Conservation (phyloP, 1,140 invertebrate species). For the Apis laboriosa region DNA sequence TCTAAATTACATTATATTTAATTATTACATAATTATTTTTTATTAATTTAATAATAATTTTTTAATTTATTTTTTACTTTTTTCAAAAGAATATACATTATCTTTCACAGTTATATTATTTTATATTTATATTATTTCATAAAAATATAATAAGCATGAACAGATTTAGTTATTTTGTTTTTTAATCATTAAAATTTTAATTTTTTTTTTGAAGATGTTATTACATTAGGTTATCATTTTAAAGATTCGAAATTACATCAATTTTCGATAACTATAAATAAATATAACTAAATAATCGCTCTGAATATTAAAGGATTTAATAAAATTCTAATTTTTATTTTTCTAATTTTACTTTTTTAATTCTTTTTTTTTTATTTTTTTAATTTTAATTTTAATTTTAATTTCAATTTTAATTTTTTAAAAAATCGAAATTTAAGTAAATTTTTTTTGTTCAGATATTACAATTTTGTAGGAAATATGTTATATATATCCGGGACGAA, state of each 20-base stretch:
- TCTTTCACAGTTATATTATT: background rate
- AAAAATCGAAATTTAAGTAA: background rate
- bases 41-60: background rate
- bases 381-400: background rate
- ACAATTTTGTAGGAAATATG: background rate
- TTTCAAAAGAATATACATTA: background rate
- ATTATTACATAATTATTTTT: background rate
- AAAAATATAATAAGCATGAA: background rate
- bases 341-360: background rate
- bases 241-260: slow-evolving; percentile 62
- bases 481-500: background rate
- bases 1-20: background rate
- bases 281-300: slow-evolving; percentile 22
- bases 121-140: background rate
- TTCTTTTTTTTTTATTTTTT: background rate
- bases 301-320: background rate
- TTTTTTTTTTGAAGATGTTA: slow-evolving; percentile 43
- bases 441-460: background rate
- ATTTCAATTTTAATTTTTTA: background rate
- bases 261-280: slow-evolving; percentile 63
- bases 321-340: background rate
- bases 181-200: background rate
- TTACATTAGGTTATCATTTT: slow-evolving; percentile 67
- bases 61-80: background rate
- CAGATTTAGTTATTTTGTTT: background rate